Conservation (phyloP, 2,113 vertebrate species). For the Heliornis fulica region DNA sequence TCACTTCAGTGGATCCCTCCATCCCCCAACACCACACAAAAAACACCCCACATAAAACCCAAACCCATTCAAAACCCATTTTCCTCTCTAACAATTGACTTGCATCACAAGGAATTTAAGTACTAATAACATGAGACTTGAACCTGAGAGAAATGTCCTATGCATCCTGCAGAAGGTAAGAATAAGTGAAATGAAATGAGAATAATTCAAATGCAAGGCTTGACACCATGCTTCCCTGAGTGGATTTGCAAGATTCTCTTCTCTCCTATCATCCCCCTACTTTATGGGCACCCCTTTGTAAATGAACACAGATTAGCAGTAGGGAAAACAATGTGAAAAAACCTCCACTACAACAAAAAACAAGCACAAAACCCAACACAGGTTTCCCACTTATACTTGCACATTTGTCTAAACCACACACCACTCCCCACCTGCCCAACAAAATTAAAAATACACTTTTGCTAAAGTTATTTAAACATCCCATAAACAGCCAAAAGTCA, state of each 20-base stretch:
- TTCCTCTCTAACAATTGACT: background rate
- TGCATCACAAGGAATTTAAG: background rate
- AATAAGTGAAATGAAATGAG: background rate
- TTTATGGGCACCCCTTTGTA: background rate
- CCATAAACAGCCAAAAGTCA: background rate
- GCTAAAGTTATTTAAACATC: background rate
- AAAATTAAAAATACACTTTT: too few relatives aligned
- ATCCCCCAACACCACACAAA: too few relatives aligned
- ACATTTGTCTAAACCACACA: background rate
- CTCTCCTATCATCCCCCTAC: background rate
- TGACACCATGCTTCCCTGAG: background rate
- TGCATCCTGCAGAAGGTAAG: background rate
- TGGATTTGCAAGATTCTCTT: background rate
- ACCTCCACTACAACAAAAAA: background rate
- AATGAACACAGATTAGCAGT: background rate
- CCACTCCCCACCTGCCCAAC: too few relatives aligned
- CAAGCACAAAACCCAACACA: background rate
- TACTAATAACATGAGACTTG: background rate
- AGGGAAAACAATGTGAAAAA: rapidly evolving
- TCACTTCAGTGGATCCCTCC: background rate
- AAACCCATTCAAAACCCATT: background rate
- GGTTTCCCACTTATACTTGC: background rate
- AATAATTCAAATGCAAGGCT: background rate
- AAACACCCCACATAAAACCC: too few relatives aligned
- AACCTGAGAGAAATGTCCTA: background rate